Conservation (phyloP, 2,113 vertebrate genomes). For the Ammodytes dubius region DNA sequence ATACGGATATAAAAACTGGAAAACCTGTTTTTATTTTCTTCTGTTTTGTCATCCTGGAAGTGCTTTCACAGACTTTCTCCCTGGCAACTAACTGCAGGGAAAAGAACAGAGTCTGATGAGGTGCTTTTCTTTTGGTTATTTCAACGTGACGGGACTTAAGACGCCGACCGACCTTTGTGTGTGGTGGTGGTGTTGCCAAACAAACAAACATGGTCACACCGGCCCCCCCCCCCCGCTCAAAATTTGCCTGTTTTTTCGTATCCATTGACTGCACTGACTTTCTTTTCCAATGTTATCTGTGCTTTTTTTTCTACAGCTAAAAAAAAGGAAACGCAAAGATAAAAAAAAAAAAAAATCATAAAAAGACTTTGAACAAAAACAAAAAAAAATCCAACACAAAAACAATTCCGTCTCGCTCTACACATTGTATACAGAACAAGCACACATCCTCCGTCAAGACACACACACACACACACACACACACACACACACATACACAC, state of each 20-base stretch:
- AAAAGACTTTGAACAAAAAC: constrained; percentile 58
- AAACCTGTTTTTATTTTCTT: constrained; percentile 38
- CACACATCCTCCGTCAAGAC: constrained; percentile 78
- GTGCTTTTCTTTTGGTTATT: constrained; percentile 47
- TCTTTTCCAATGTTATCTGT: constrained; percentile 83
- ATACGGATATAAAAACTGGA: constrained; percentile 53
- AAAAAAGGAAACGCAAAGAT: constrained; percentile 68
- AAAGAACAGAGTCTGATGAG: constrained; percentile 33
- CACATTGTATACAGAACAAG: constrained; percentile 77
- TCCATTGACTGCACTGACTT: constrained; percentile 85
- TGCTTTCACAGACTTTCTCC: constrained; percentile 56
- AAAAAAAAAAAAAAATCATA: constrained; percentile 77
- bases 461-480: constrained; percentile 43
- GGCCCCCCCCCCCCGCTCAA: constrained; percentile 44
- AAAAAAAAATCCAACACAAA: constrained; percentile 68
- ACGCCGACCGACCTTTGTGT: constrained; percentile 49
- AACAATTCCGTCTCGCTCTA: constrained; percentile 78
- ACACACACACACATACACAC: constrained; percentile 51
- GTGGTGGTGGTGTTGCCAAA: constrained; percentile 43
- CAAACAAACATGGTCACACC: constrained; percentile 61
- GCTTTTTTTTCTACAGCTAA: constrained; percentile 80
- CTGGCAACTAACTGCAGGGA: constrained; percentile 26
- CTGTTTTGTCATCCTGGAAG: constrained; percentile 47
- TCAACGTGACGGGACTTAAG: constrained; percentile 58
- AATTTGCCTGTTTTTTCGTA: constrained; percentile 82